phyloP scores from a whole-genome alignment of 1,140 invertebrate species.

The Trichomalopsis sarcophagae region DNA sequence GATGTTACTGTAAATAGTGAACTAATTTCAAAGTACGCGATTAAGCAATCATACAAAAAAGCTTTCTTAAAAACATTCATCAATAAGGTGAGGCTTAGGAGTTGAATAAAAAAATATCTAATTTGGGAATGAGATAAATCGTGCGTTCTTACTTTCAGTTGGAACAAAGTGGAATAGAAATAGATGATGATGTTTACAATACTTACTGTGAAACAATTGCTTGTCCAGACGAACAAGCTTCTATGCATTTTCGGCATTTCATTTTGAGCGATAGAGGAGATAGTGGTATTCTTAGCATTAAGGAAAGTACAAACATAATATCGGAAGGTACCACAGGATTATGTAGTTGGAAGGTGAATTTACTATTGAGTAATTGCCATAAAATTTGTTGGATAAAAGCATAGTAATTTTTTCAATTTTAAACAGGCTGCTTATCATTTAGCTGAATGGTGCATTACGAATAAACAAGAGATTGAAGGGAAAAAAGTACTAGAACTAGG shows the following conservation, averaged over 20 bases:
- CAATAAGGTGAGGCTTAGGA: conserved; percentile 58
- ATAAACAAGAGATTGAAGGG: conserved; percentile 65
- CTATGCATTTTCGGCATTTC: conserved; percentile 74
- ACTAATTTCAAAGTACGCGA: conserved; percentile 68
- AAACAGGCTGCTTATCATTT: conserved; percentile 73
- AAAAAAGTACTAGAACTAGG: conserved; percentile 77
- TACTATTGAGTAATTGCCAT: neutral
- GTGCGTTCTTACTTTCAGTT: conserved; percentile 56
- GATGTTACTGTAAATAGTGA: conserved; percentile 69
- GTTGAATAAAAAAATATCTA: conserved; percentile 1
- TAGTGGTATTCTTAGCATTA: conserved; percentile 68
- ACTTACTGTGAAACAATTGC: conserved; percentile 69
- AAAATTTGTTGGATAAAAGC: conserved; percentile 31
- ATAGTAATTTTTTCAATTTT: conserved; percentile 21
- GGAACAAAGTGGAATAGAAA: conserved; percentile 66
- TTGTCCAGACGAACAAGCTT: conserved; percentile 52
- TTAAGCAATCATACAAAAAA: conserved; percentile 73
- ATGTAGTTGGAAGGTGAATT: conserved; percentile 75
- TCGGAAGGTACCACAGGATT: conserved; percentile 78
- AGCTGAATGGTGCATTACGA: conserved; percentile 75
- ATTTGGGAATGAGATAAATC: neutral
- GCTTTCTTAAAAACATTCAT: conserved; percentile 74
- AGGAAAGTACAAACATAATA: conserved; percentile 76
- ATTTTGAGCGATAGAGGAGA: conserved; percentile 59
- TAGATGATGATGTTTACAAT: conserved; percentile 71